Conservation (phyloP, 2,888 invertebrate genomes). For the Brassicogethes aeneus region DNA sequence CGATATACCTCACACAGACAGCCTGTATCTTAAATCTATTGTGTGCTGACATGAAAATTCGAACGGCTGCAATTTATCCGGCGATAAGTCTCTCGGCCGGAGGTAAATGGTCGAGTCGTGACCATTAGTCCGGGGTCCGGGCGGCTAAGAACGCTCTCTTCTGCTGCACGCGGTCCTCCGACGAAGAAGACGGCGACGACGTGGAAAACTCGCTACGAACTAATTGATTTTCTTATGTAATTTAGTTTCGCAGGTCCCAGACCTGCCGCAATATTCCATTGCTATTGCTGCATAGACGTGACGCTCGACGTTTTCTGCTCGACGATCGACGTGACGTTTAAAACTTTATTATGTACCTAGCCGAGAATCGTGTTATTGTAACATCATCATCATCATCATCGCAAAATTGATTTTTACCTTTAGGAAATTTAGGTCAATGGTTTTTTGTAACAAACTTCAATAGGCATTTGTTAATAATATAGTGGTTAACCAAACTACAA, state of each 20-base stretch:
- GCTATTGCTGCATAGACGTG: neutral
- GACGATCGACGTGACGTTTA: constrained; percentile 1
- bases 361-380: constrained; percentile 1
- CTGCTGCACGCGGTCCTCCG: constrained; percentile 29
- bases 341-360: constrained; percentile 2
- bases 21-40: constrained; percentile 37
- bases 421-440: too few species aligned
- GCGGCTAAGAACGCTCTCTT: too few species aligned
- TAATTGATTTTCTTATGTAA: constrained; percentile 23
- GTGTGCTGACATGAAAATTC: constrained; percentile 46
- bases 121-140: constrained; percentile 43
- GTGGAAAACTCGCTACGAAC: constrained; percentile 15
- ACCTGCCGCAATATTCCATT: constrained; percentile 1
- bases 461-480: too few species aligned
- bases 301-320: too few species aligned
- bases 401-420: too few species aligned
- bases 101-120: constrained; percentile 54
- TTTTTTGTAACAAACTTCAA: too few species aligned
- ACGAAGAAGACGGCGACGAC: constrained; percentile 16
- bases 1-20: constrained; percentile 39
- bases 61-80: constrained; percentile 49
- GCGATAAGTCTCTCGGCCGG: constrained; percentile 50
- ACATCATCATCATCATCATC: too few species aligned
- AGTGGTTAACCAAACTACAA: too few species aligned
- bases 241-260: constrained; percentile 10